Evolutionary conservation across 2,888 invertebrate genomes (phyloP), one percentile per base, ranked within the genome.

Genomic region (Hecatera dysodea): DNA sequence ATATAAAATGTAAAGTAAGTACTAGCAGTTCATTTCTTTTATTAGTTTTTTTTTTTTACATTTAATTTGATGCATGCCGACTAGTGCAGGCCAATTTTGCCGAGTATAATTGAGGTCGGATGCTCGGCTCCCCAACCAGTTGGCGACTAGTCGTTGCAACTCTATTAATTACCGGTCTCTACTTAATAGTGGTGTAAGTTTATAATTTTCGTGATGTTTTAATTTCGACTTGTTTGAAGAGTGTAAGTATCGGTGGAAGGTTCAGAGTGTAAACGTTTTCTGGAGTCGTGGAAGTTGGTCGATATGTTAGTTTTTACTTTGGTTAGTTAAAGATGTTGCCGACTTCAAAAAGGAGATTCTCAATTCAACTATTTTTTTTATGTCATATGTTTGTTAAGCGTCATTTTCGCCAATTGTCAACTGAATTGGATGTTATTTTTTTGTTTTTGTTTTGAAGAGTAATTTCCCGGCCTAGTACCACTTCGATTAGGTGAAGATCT

Each of bases 161-260:
- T 8, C 56, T 56, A 36, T 56, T 56, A 36, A 56, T 81, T 81
- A 80, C 72, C 48, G 48, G 46, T 67, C 57, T 57, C 56, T 48
- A 62, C 75, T 65, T 57, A 75, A 56, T 80, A 63, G 81, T 75
- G 60, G 50, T 56, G 55, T 57, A 67, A 77, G 72, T 81, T 76
- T 27, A 64, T 71, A 71, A 71, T 66, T 76, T 70, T 66, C 62
- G 39, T 60, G 36, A 53, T 70, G 48, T 78, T 68, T 61, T 69
- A 69, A 74, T 63, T 60, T 63, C 24, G 61, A 80, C 53, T 57
- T 65, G 61, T 53, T 77, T 55, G 60, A 71, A 82, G 62, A 67
- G 67, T 64, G 53, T 53, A 69, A 73, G 72, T 78, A 78, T 74
- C 78, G 63, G 67, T 78, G 22, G 27, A 61, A 39, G 50, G 44